Evolutionary conservation across 1,140 invertebrate genomes (phyloP).

Genomic region (Caenorhabditis latens): DNA sequence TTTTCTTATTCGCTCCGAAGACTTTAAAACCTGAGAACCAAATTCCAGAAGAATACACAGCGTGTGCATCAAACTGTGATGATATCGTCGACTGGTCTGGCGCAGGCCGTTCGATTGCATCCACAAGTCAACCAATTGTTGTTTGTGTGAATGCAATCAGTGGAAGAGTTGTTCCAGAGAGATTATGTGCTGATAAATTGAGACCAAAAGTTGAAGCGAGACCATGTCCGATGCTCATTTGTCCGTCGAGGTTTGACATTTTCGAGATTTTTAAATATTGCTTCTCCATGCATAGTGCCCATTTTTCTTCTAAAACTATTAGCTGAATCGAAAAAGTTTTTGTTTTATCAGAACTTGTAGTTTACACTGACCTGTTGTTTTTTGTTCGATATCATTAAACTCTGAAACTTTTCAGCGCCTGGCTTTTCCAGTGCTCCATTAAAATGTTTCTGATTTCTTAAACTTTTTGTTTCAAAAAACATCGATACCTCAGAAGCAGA

Average conservation of each 20-base stretch:
- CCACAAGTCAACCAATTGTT: conserved; percentile 67
- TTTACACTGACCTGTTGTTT: too few species aligned
- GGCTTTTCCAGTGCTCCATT: too few species aligned
- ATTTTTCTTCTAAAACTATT: too few species aligned
- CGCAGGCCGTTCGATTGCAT: conserved; percentile 48
- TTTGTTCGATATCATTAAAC: too few species aligned
- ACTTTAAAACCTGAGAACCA: neutral
- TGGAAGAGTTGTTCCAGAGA: conserved; percentile 71
- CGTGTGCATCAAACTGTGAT: conserved; percentile 72
- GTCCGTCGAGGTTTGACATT: conserved; percentile 72
- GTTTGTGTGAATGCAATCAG: conserved; percentile 73
- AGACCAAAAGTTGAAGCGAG: conserved; percentile 70
- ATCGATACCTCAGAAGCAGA: too few species aligned
- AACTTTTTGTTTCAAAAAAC: too few species aligned
- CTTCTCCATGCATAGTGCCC: neutral
- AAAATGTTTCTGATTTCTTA: too few species aligned
- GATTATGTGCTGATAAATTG: conserved; percentile 71
- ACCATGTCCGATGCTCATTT: conserved; percentile 69
- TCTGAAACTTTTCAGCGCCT: too few species aligned
- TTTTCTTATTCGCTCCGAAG: neutral
- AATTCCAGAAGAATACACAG: conserved; percentile 68
- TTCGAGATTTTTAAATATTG: neutral
- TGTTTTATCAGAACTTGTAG: too few species aligned
- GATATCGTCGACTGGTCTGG: conserved; percentile 61
- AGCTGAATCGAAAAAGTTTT: too few species aligned